Base-by-base conservation (phyloP, 64 coral and sea anemone species). In the Porites australiensis region DNA sequence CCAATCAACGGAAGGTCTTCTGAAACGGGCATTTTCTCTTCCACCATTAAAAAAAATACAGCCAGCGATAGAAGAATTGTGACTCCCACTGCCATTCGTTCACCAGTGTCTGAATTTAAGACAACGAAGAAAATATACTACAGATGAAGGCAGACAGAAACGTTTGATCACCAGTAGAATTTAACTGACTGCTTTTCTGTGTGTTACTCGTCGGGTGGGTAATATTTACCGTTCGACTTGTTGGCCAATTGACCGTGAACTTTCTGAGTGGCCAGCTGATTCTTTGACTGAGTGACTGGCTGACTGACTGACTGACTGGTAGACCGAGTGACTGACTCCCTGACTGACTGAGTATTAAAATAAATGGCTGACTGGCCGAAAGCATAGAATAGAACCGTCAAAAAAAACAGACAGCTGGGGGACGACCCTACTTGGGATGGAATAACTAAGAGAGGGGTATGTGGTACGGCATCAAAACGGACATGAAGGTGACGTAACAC, bases 41-140 rank as follows among this genome's bases (percentile, higher is more conserved):
- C 97, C 4, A 98, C 93, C 97, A 98, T 98, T 1, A 98, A 95
- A 44, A 98, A 98, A 62, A 98, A 98, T 2, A 98, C 97, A 0
- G 94, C 97, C 2, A 98, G 76, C 0, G 96, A 88, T 9, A 98
- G 83, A 22, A 98, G 91, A 49, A 96, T 94, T 6, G 96, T 98
- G 1, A 98, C 96, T 18, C 87, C 96, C 0, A 98, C 91, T 4
- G 96, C 96, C 90, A 98, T 95, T 5, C 94, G 96, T 72, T 98
- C 96, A 2, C 96, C 96, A 43, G 96, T 96, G 65, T 93, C 96
- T 98, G 50, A 18, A 85, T 44, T 18, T 5, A 53, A 50, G 0
- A 57, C 11, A 9, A 64, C 49, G 44, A 54, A 63, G 11, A 50
- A 13, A 60, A 20, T 15, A 48, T 15, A 2, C 1, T 44, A 2